Conservation (phyloP, 2,888 invertebrate species). For the Laothoe populi region DNA sequence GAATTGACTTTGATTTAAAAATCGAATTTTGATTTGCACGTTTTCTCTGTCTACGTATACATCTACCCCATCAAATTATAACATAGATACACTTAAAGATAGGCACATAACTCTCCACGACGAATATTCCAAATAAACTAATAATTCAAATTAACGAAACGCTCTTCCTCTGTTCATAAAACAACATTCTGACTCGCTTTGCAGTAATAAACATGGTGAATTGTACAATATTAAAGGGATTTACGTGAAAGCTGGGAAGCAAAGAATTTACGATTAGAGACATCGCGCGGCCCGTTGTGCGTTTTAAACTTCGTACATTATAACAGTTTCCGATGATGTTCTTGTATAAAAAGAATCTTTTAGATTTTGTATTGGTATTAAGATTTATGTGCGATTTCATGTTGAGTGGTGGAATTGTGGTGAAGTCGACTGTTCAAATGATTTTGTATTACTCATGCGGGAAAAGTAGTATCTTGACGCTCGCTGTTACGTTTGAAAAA, state of each 20-base stretch:
- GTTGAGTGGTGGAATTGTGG: no score
- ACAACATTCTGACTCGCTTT: conserved; percentile 30
- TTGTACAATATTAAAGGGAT: conserved; percentile 40
- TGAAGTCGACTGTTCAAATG: no score
- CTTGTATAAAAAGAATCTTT: neutral
- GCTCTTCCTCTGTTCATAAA: conserved; percentile 33
- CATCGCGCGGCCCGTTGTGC: neutral
- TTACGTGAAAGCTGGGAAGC: conserved; percentile 34
- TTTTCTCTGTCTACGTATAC: no score
- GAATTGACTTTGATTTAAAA: no score
- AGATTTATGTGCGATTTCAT: neutral
- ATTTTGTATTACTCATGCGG: no score
- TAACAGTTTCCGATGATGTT: conserved; percentile 3
- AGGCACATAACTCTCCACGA: neutral
- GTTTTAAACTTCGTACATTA: neutral
- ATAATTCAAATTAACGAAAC: neutral
- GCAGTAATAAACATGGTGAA: conserved; percentile 40
- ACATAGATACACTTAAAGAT: no score
- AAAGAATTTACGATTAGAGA: conserved; percentile 36
- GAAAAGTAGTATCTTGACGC: no score
- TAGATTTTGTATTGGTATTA: no score
- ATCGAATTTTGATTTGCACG: no score
- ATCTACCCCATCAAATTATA: no score
- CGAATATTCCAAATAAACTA: neutral
- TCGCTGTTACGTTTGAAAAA: no score